phyloP scores from a whole-genome alignment of 2,113 vertebrate genomes.

The Rhea pennata region DNA sequence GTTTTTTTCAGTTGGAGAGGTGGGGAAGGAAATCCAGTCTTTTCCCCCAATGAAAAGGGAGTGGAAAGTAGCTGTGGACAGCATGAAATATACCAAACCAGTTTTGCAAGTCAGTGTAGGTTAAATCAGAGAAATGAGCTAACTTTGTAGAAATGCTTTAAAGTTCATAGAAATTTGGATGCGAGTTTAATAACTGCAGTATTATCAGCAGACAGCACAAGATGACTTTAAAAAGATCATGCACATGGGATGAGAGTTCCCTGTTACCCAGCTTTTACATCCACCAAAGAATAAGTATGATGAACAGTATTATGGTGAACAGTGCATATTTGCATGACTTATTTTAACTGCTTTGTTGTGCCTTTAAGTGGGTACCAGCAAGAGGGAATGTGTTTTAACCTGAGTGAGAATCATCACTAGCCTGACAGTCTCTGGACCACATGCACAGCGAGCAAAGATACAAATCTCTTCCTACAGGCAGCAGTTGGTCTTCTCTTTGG shows the following conservation, averaged over 20 bases:
- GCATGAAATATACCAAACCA: not conserved
- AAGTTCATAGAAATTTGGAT: not conserved
- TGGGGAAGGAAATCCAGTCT: not conserved
- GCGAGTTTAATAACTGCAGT: not conserved
- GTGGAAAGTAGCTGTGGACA: not conserved
- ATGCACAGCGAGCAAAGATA: not conserved
- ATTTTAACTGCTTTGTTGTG: not conserved
- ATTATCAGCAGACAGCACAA: not conserved
- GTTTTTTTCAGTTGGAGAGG: not conserved
- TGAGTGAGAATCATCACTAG: conserved; percentile 31
- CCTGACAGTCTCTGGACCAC: conserved; percentile 13
- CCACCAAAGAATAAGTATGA: not conserved
- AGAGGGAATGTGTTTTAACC: conserved; percentile 36
- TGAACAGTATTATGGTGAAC: not conserved
- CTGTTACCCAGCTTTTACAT: not conserved
- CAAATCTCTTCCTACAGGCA: not conserved
- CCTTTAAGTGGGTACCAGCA: conserved; percentile 13
- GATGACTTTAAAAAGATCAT: not conserved
- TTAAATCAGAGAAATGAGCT: not conserved
- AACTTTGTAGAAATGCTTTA: not conserved
- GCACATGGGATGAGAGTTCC: not conserved
- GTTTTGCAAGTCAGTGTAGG: not conserved
- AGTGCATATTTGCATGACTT: not conserved
- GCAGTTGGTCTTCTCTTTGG: not conserved
- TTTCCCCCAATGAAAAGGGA: not conserved